Conservation (phyloP, 2,113 vertebrate species). For the Gadus chalcogrammus region DNA sequence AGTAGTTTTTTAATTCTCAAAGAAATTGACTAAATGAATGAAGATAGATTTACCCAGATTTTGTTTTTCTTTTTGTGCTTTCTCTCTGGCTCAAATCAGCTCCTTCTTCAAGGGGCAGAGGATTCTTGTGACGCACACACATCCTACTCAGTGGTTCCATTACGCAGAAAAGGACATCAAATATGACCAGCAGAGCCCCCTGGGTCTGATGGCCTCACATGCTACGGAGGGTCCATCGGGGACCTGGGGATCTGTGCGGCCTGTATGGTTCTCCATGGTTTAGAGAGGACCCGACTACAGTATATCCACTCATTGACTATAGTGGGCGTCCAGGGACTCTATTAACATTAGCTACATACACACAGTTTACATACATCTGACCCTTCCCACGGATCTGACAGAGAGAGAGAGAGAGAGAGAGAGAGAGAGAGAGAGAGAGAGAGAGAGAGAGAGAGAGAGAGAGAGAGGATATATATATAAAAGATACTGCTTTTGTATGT, state of each 20-base stretch:
- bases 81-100: conserved; percentile 10
- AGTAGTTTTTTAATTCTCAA: no score
- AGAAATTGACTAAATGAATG: no score
- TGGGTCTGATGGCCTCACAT: conserved; percentile 27
- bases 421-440: conserved; percentile 2
- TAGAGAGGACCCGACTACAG: conserved; percentile 34
- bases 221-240: conserved; percentile 21
- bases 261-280: conserved; percentile 34
- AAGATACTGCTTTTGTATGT: neutral
- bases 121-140: conserved; percentile 59
- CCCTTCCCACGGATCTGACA: conserved; percentile 46
- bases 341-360: no score
- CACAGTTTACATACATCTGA: conserved; percentile 33
- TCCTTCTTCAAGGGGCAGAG: conserved; percentile 23
- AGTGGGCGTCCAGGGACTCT: conserved; percentile 3
- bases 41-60: no score
- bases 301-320: conserved; percentile 20
- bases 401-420: conserved; percentile 4
- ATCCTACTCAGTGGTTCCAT: conserved; percentile 59
- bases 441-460: conserved; percentile 4
- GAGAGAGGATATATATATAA: neutral
- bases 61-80: no score
- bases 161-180: conserved; percentile 65
- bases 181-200: conserved; percentile 44
- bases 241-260: conserved; percentile 35